Base-by-base conservation (phyloP, 1,140 invertebrate genomes). In the Probaryconus sp. region DNA sequence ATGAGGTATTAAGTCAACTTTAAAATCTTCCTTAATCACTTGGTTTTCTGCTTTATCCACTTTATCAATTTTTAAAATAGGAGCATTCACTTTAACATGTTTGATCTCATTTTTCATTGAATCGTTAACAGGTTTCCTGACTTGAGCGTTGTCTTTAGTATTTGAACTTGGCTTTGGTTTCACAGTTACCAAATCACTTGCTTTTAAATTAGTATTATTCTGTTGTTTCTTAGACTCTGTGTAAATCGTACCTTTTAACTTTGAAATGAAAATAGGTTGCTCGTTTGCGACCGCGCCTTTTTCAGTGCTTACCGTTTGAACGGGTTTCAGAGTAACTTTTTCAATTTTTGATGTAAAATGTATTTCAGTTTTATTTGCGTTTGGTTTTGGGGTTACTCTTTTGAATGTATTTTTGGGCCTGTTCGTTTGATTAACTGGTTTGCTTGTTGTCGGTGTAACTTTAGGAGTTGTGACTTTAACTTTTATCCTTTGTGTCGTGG, bases 301-400 rank as follows among this genome's bases (percentile, higher is more conserved):
- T n/a, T 77, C 67, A 0, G 76, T 79, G 0, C 69, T 70, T 7
- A 79, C 70, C 40, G 81, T 79, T n/a, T 77, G 77, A 4, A 82
- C 35, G 0, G 87, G 85, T 18, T 80, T 83, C 30, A 87, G 80
- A 0, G 84, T 88, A 0, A 87, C 87, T 18, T 87, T 88, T 67
- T 88, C 87, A 35, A 88, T 82, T 60, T 85, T 87, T 0, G 81
- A 83, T 1, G 79, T 83, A 1, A 60, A 64, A 4, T 42, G 40
- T 3, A 42, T 45, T 9, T 76, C 61, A 0, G 67, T 69, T 35
- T 67, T 74, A 21, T 71, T 65, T 3, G 18, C n/a, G 3, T 56
- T 71, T 28, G 77, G 55, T 28, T 77, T 77, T 11, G 69, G 58
- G 9, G 78, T 76, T 3, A 72, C 74, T 21, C 47, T 70, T 26